Percentiles rank a stretch among this genome's conserved stretches.
phyloP scores from a whole-genome alignment of 2,888 invertebrate species.

The Rhorus exstirpatorius region DNA sequence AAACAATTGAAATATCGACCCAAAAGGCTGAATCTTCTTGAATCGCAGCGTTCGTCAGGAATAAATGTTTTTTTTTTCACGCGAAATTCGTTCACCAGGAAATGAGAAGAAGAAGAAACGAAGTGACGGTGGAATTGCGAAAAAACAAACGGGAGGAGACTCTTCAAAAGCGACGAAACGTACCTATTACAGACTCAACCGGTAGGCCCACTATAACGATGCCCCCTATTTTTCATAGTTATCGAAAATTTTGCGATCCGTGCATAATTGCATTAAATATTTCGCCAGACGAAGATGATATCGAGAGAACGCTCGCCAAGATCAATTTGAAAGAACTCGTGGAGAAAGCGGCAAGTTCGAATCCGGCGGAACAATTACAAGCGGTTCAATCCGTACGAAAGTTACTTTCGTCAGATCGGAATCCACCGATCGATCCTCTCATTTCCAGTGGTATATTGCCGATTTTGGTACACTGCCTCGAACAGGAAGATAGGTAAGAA shows the following conservation, averaged over 20 bases:
- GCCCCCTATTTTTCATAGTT: too few species aligned
- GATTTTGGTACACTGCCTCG: slow-evolving; percentile 96
- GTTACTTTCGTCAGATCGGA: slow-evolving; percentile 97
- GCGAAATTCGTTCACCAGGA: slow-evolving; percentile 88
- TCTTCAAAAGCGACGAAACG: slow-evolving; percentile 97
- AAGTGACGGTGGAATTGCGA: slow-evolving; percentile 98
- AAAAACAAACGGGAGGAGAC: slow-evolving; percentile 99
- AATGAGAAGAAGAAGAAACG: slow-evolving; percentile 98
- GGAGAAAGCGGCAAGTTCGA: slow-evolving; percentile 93
- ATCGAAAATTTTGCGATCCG: too few species aligned
- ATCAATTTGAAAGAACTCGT: slow-evolving; percentile 94
- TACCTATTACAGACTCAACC: slow-evolving; percentile 94
- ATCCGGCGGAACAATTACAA: slow-evolving; percentile 93
- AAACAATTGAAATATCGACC: too few species aligned
- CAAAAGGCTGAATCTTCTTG: slow-evolving; percentile 33
- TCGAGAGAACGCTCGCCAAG: slow-evolving; percentile 90
- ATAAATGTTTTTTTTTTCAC: background rate
- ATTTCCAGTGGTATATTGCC: slow-evolving; percentile 98
- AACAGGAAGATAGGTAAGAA: slow-evolving; percentile 91
- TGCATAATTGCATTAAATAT: slow-evolving; percentile 47
- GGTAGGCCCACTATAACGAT: slow-evolving; percentile 83
- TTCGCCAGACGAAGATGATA: slow-evolving; percentile 91
- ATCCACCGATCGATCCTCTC: slow-evolving; percentile 99
- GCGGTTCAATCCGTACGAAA: slow-evolving; percentile 98
- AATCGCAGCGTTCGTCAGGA: background rate